These are phyloP conservation scores for Zygogramma bicolorata DNA, from an alignment of 2,888 invertebrate species.

Conservation along the genomic window DNA sequence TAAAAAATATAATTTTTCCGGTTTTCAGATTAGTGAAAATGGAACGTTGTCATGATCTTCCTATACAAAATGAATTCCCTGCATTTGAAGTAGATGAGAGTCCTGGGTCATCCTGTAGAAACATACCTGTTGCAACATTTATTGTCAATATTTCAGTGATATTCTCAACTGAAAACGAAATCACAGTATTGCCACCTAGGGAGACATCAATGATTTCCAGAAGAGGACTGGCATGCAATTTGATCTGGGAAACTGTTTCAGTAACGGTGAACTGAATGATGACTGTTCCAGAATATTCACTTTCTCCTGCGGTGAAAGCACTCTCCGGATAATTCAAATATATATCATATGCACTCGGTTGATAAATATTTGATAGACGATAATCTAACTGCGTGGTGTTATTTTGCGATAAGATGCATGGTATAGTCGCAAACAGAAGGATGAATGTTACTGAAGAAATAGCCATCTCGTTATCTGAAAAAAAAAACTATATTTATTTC, in stretches of 20 bases:
- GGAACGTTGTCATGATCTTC: too few species aligned
- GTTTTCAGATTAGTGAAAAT: too few species aligned
- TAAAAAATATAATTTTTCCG: too few species aligned
- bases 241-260: conserved; percentile 4
- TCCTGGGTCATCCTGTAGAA: too few species aligned
- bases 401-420: neutral
- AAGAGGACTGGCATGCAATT: conserved; percentile 25
- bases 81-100: too few species aligned
- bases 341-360: conserved; percentile 16
- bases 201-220: neutral
- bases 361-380: conserved; percentile 19
- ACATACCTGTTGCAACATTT: conserved; percentile 1
- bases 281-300: conserved; percentile 16
- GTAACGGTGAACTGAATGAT: conserved; percentile 20
- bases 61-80: too few species aligned
- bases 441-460: neutral
- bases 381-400: neutral
- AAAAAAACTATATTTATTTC: neutral
- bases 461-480: conserved; percentile 4
- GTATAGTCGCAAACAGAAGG: neutral
- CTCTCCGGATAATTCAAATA: neutral
- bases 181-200: conserved; percentile 2
- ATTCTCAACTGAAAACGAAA: conserved; percentile 14
- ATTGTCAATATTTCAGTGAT: conserved; percentile 37
- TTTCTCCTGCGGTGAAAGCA: conserved; percentile 11